These are phyloP conservation scores for Apogon hyalosoma DNA, from an alignment of 2,797 vertebrate species.

Conservation along the genomic window DNA sequence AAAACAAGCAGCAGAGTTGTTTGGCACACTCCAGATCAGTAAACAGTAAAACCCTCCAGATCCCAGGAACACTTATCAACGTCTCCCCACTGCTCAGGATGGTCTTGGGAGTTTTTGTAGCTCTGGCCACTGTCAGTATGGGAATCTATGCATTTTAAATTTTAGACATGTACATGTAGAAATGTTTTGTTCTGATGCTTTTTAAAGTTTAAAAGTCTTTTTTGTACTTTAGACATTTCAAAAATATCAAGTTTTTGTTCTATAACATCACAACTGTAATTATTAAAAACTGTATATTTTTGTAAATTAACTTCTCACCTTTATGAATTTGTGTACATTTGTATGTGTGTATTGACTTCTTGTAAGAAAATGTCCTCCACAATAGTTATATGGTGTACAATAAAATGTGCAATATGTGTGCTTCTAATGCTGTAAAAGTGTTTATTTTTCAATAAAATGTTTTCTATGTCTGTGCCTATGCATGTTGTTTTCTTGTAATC, in stretches of 20 bases:
- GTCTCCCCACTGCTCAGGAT: constrained; percentile 80
- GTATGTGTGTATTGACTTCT: background rate
- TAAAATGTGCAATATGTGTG: constrained; percentile 33
- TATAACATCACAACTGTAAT: constrained; percentile 7
- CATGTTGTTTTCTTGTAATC: constrained; percentile 8
- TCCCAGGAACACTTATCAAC: constrained; percentile 28
- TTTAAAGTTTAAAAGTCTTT: background rate
- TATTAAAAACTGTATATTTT: constrained; percentile 22
- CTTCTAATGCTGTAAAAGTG: constrained; percentile 50
- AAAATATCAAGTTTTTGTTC: background rate
- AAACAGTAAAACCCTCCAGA: constrained; percentile 24
- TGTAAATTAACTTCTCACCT: constrained; percentile 25
- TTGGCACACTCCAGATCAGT: constrained; percentile 27
- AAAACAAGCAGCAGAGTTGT: constrained; percentile 42
- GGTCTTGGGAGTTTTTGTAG: constrained; percentile 85
- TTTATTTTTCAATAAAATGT: constrained; percentile 2
- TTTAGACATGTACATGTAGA: background rate
- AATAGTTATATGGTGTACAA: background rate
- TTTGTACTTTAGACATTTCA: constrained; percentile 7
- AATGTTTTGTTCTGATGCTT: background rate
- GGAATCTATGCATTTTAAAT: constrained; percentile 85
- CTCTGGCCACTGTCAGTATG: constrained; percentile 85
- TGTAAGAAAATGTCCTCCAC: background rate
- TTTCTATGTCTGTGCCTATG: constrained; percentile 9
- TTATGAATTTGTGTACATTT: background rate